A percentile compares a stretch with the other conserved stretches of the same genome.
Evolutionary conservation across 37 sponge, comb jelly and placozoan genomes (phyloP).

Genomic region (Theonella swinhoei): DNA sequence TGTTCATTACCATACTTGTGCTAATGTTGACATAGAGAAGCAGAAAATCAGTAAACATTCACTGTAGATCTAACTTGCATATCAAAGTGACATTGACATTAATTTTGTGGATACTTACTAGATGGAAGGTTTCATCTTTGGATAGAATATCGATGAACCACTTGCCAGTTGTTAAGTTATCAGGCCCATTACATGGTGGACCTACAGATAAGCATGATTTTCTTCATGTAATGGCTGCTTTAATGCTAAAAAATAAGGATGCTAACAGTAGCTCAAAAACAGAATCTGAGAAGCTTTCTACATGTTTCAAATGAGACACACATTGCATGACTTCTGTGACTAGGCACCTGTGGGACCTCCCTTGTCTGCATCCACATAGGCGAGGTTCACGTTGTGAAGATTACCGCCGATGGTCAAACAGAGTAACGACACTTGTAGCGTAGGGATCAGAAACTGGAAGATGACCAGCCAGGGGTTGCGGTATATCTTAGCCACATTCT

Average conservation of each 20-base stretch:
- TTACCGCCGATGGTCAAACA: constrained; percentile 64
- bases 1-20: neutral
- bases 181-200: too few relatives aligned
- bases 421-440: constrained; percentile 65
- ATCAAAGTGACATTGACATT: constrained; percentile 11
- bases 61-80: neutral
- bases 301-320: too few relatives aligned
- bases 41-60: too few relatives aligned
- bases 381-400: constrained; percentile 33
- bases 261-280: too few relatives aligned
- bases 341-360: neutral
- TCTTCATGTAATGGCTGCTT: too few relatives aligned
- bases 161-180: too few relatives aligned
- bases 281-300: too few relatives aligned
- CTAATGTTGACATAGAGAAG: too few relatives aligned
- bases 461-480: constrained; percentile 68
- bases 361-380: constrained; percentile 49
- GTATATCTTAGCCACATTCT: constrained; percentile 43
- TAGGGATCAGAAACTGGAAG: constrained; percentile 74
- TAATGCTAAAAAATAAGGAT: too few relatives aligned
- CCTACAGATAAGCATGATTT: too few relatives aligned
- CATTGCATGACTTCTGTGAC: too few relatives aligned
- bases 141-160: neutral
- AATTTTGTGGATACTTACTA: neutral
- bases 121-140: neutral